Conservation (phyloP, 92 coral and sea anemone genomes). For the Paramuricea clavata region DNA sequence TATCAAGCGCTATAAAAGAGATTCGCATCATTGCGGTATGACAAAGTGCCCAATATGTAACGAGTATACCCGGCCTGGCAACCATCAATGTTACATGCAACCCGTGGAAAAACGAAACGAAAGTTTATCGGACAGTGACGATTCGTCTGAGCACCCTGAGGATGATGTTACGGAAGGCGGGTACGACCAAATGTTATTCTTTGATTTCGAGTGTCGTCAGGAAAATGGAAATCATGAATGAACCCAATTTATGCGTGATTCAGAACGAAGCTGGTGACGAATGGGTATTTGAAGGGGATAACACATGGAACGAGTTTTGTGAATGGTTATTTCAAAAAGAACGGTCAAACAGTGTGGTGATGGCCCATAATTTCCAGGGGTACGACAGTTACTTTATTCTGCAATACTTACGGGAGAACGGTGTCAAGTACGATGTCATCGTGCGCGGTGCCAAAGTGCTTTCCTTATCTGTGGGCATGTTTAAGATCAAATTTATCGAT, state of each 20-base stretch:
- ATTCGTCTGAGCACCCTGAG: too few relatives aligned
- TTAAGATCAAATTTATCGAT: background rate
- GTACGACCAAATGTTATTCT: too few relatives aligned
- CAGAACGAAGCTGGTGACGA: background rate
- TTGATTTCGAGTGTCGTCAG: background rate
- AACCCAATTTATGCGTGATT: background rate
- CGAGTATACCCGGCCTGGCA: too few relatives aligned
- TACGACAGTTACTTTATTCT: slow-evolving; percentile 11
- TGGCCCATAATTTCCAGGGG: slow-evolving; percentile 12
- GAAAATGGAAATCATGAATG: background rate
- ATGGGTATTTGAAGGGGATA: background rate
- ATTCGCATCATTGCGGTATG: too few relatives aligned
- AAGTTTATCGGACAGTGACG: too few relatives aligned
- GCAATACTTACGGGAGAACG: background rate
- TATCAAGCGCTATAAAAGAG: too few relatives aligned
- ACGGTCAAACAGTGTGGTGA: background rate
- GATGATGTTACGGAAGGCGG: too few relatives aligned
- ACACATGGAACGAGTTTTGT: background rate
- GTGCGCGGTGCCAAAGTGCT: background rate
- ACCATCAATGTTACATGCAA: too few relatives aligned
- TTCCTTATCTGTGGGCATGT: background rate
- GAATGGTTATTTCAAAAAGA: slow-evolving; percentile 5
- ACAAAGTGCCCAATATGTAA: too few relatives aligned
- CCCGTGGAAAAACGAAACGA: too few relatives aligned
- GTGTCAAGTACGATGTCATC: background rate